These are phyloP conservation scores for Meloidogyne floridensis DNA, from an alignment of 1,140 invertebrate genomes.

Conservation along the genomic window DNA sequence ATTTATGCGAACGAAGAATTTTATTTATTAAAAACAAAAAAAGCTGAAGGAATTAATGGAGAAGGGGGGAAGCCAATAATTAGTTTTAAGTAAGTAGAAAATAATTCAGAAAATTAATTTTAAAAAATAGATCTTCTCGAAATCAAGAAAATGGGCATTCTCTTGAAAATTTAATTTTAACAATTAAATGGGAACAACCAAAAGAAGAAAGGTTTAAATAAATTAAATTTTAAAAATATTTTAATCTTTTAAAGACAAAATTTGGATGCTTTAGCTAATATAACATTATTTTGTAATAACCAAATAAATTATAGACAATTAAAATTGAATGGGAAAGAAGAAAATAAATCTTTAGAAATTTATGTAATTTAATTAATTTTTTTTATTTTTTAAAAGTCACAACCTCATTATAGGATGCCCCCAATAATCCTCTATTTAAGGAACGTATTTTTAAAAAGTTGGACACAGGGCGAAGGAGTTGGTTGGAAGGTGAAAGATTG, in stretches of 20 bases:
- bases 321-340: conserved; percentile 39
- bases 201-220: conserved; percentile 45
- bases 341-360: conserved; percentile 59
- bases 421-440: too few relatives aligned
- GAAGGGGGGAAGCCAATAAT: conserved; percentile 28
- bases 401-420: too few relatives aligned
- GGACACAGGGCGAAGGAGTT: too few relatives aligned
- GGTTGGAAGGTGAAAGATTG: too few relatives aligned
- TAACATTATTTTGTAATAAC: conserved; percentile 53
- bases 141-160: conserved; percentile 43
- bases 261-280: conserved; percentile 52
- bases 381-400: too few relatives aligned
- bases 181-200: conserved; percentile 49
- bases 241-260: conserved; percentile 44
- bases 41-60: conserved; percentile 33
- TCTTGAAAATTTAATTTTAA: conserved; percentile 52
- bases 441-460: too few relatives aligned
- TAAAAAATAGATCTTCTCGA: conserved; percentile 23
- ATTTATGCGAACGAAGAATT: conserved; percentile 48
- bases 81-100: not conserved
- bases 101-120: not conserved
- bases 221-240: conserved; percentile 1
- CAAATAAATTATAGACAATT: conserved; percentile 59
- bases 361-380: conserved; percentile 30
- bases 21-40: conserved; percentile 52